These are phyloP conservation scores for Lasioglossum baleicum DNA, from an alignment of 1,140 invertebrate genomes.

Conservation along the genomic window DNA sequence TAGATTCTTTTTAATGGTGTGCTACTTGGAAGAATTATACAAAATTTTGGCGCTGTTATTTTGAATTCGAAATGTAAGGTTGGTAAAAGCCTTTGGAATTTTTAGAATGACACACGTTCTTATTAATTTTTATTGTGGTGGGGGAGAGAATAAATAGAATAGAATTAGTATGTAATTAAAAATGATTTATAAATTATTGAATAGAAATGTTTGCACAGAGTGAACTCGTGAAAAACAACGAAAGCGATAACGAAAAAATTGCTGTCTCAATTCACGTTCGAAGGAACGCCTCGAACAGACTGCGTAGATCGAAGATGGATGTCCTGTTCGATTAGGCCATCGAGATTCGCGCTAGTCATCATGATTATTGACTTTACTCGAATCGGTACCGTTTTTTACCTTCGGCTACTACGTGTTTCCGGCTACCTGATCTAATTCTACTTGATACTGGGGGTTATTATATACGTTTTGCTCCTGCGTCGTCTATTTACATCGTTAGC, in stretches of 20 bases:
- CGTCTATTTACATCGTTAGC: slow-evolving; percentile 68
- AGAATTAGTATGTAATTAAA: no score
- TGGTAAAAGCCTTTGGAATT: no score
- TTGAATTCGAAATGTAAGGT: no score
- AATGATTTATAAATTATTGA: no score
- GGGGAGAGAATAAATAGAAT: no score
- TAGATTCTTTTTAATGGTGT: neutral
- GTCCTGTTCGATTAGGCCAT: slow-evolving; percentile 37
- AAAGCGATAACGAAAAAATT: neutral
- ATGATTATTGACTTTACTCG: slow-evolving; percentile 25
- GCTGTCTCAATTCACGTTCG: neutral
- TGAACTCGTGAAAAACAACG: neutral
- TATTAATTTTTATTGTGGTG: no score
- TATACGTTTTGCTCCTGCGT: slow-evolving; percentile 49
- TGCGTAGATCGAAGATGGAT: neutral
- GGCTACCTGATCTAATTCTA: slow-evolving; percentile 63
- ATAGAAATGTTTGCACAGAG: no score
- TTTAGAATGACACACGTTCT: no score
- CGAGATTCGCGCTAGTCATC: slow-evolving; percentile 1
- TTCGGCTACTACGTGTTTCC: slow-evolving; percentile 41
- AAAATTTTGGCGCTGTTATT: no score
- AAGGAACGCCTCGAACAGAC: neutral
- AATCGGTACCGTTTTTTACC: slow-evolving; percentile 37
- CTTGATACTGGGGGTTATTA: slow-evolving; percentile 51
- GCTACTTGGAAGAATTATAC: neutral